phyloP scores from a whole-genome alignment of 2,888 invertebrate species.

The Saturnia pavonia region DNA sequence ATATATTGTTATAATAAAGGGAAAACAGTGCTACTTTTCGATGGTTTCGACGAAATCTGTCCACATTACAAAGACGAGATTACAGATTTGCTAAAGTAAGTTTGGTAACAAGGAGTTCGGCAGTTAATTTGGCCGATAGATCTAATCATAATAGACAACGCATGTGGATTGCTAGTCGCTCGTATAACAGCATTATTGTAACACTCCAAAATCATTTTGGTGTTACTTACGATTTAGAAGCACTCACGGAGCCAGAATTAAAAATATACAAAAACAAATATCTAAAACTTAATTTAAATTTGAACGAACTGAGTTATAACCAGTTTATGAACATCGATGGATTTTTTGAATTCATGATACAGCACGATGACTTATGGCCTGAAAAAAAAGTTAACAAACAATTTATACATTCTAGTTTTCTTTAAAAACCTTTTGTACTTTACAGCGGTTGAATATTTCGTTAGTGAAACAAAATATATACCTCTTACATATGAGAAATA shows the following conservation, averaged over 20 bases:
- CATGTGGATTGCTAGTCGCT: constrained; percentile 30
- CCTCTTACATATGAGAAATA: neutral
- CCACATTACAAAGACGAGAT: constrained; percentile 28
- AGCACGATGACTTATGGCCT: neutral
- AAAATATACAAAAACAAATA: constrained; percentile 21
- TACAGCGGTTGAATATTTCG: neutral
- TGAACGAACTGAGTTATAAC: constrained; percentile 16
- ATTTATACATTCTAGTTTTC: neutral
- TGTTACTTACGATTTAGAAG: constrained; percentile 5
- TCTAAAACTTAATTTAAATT: constrained; percentile 25
- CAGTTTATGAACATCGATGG: constrained; percentile 24
- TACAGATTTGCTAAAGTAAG: constrained; percentile 17
- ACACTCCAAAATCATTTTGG: constrained; percentile 2
- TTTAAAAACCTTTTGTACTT: constrained; percentile 3
- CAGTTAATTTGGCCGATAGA: neutral
- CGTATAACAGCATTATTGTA: constrained; percentile 26
- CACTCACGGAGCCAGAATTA: constrained; percentile 19
- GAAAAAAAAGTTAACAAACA: neutral
- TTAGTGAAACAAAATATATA: neutral
- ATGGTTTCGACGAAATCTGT: constrained; percentile 35
- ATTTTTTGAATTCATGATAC: constrained; percentile 15
- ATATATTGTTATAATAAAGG: constrained; percentile 25
- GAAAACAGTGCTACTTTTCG: constrained; percentile 29
- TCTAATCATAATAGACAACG: neutral
- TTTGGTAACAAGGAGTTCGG: neutral